Conservation (phyloP, 1,140 invertebrate genomes). For the Philotrypesis tridentata region DNA sequence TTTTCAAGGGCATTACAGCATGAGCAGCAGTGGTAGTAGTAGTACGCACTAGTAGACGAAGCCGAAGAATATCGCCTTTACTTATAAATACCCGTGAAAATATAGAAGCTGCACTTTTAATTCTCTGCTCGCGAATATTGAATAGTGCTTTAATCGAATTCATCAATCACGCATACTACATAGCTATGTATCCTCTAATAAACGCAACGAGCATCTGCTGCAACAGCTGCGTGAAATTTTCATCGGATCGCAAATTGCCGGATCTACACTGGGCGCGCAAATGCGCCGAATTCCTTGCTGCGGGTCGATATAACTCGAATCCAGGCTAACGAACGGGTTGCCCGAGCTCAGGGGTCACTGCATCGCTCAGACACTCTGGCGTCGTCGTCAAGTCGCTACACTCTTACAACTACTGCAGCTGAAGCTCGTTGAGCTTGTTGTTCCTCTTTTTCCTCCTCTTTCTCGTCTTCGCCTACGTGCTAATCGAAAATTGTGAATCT, state of each 20-base stretch:
- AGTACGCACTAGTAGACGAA: not conserved
- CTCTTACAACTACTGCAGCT: constrained; percentile 46
- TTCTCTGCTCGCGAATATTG: constrained; percentile 21
- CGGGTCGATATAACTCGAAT: not conserved
- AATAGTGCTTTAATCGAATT: not conserved
- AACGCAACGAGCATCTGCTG: too few relatives aligned
- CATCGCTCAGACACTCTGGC: not conserved
- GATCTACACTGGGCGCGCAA: too few relatives aligned
- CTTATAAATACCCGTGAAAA: constrained; percentile 6
- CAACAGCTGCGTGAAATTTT: too few relatives aligned
- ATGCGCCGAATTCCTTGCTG: too few relatives aligned
- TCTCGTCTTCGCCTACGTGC: too few relatives aligned
- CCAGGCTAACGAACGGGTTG: not conserved
- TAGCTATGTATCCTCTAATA: too few relatives aligned
- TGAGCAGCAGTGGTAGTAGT: not conserved
- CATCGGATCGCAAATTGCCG: too few relatives aligned
- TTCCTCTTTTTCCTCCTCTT: not conserved
- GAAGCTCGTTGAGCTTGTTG: not conserved
- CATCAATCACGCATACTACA: too few relatives aligned
- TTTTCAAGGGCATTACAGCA: too few relatives aligned
- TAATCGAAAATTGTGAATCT: not conserved
- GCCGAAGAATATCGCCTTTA: constrained; percentile 8
- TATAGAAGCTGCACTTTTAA: not conserved
- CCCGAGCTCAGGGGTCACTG: not conserved
- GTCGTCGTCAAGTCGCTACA: not conserved